Base-by-base conservation (phyloP, 2,888 invertebrate species). In the Synergus gifuensis region DNA sequence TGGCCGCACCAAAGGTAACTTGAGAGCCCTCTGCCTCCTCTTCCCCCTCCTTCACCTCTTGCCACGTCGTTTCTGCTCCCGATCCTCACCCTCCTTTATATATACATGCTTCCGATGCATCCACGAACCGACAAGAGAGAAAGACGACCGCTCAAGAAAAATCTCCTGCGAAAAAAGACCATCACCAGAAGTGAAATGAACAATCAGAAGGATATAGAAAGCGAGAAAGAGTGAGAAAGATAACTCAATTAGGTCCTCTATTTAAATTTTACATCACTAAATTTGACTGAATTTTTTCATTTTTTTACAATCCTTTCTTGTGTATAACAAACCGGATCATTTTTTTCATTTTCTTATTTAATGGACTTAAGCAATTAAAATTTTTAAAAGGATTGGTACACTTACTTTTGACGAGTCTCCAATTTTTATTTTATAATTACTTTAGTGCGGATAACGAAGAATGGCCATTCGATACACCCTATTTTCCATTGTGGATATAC, bases 1-100 rank as follows among this genome's bases (percentile, higher is more conserved):
- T 87, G 89, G 91, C 90, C 89, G 88, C 89, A 89, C 87, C 87
- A 89, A 88, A 88, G 88, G 92, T 92, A 92, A 92, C 90, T 88
- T 89, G 91, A 91, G 91, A 91, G 86, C 88, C 87, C 87, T 88
- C 88, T 87, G 86, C 88, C 89, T 88, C 87, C 86, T 84, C 86
- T 87, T 85, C 82, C 83, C 81, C 80, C 78, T 78, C 85, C 82
- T 66, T 66, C 79, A 80, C 81, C 86, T 84, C 82, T 83, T 83
- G 82, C 83, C 81, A 80, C 84, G 80, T 79, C 82, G 81, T 86
- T 84, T 83, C 64, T 54, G 78, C 76, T 62, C 76, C 76, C 63
- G 62, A 73, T 62, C 77, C 76, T 69, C 69, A 69, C 46, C 69
- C 69, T 69, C 69, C 49, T 5, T 44, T 67, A 67, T 66, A 66